Evolutionary conservation across 2,888 invertebrate species (phyloP), one percentile per base, ranked within the genome.

Genomic region (Agriopis aurantiaria): DNA sequence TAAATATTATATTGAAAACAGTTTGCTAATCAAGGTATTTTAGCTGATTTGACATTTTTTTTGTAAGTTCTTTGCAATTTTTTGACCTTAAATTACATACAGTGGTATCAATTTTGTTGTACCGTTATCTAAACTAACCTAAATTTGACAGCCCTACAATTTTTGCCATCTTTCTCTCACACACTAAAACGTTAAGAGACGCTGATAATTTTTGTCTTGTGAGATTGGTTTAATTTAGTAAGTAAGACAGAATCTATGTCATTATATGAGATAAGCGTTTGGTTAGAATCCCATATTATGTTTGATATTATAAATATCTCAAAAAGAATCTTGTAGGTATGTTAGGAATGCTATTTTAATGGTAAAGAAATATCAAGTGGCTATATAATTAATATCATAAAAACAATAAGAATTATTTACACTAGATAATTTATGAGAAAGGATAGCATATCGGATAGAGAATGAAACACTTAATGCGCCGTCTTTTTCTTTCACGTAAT

Each of bases 301-400:
- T 33, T 33, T 33, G 33, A 33, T 33, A 5, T 33, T 33, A 33
- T 33, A 33, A 33, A 33, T 33, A 33, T 33, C 33, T 33, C 33
- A 33, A 33, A 33, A 33, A 33, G 33, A 33, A 33, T 33, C 5
- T 33, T 33, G 33, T 5, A 33, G 2, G 17, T 23, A 23, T 23
- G 17, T 33, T 33, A 33, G 33, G 33, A 33, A 33, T 33, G 33
- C 5, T 33, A 33, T 33, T 33, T 33, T 33, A 8, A 12, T 10
- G 9, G 9, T 11, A n/a, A 23, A 53, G n/a, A 69, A 88, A 88
- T 88, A 88, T 87, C 87, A 87, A 82, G 75, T 79, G 84, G 84
- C 80, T 65, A 74, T 80, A 75, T 80, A 83, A 82, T 74, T 87
- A 86, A 87, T 87, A 87, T 88, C 83, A 86, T 83, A 80, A 64